Base-by-base conservation (phyloP, 2,888 invertebrate species). In the Rhimphoctona megacephalus region DNA sequence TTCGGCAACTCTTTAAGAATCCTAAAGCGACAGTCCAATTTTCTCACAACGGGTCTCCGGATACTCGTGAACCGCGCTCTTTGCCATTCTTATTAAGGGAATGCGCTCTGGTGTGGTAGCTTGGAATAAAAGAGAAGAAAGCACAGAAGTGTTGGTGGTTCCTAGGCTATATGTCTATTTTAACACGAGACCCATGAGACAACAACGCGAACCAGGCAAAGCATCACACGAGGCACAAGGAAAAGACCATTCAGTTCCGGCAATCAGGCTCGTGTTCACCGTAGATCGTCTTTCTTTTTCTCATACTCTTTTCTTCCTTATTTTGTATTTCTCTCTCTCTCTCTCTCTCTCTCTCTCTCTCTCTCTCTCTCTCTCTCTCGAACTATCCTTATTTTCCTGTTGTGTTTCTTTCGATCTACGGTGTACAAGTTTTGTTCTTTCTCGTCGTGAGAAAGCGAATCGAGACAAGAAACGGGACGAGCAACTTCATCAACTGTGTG, bases 1-100 rank as follows among this genome's bases (percentile, higher is more conserved):
- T 91, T 91, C 89, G 91, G 90, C 90, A 90, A 90, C 90, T 91
- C 90, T 90, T 90, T 90, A 90, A 91, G 89, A 89, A 89, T 88
- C 88, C 90, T 88, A 90, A 91, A 90, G 90, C 90, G 91, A 90
- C 91, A 90, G 91, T 91, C 90, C 92, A 92, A 92, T 92, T 92
- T 92, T 90, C 90, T 89, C 85, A 77, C 88, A 88, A 91, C 90
- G 91, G 90, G 90, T 90, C 91, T 91, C 90, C 67, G 88, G 90
- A 83, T 89, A 84, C 88, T 89, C 88, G 84, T 89, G 81, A 74
- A 66, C 79, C 57, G 57, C 78, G 81, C 85, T 77, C 82, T 86
- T 87, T 85, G 88, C 87, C 83, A 87, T 89, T 86, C 81, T 89
- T 90, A 89, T 89, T 90, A 89, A 87, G 83, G 64, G 80, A 85